These are phyloP conservation scores for Laothoe populi DNA, from an alignment of 2,888 invertebrate species.

Conservation along the genomic window DNA sequence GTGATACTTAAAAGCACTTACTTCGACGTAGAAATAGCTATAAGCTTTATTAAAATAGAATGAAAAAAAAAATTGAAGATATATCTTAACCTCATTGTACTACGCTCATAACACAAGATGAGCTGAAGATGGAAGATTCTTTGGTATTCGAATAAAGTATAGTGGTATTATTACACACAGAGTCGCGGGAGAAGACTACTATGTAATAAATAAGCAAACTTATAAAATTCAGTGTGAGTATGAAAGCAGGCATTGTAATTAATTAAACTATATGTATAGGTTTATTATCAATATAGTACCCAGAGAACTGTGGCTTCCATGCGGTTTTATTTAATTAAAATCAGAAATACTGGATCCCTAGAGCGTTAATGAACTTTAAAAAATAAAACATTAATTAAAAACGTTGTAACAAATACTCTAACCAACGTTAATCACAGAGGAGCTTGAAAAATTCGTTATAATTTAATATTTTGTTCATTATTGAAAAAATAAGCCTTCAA, in stretches of 20 bases:
- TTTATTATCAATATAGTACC: constrained; percentile 20
- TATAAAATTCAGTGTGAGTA: neutral
- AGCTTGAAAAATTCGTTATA: constrained; percentile 40
- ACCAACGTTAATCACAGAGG: constrained; percentile 39
- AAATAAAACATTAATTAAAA: constrained; percentile 48
- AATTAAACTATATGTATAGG: constrained; percentile 17
- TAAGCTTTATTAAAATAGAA: no score
- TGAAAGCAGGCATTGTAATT: constrained; percentile 6
- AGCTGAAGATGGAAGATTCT: no score
- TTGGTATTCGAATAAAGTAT: no score
- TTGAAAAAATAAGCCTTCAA: constrained; percentile 12
- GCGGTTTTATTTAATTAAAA: constrained; percentile 51
- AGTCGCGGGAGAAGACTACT: neutral
- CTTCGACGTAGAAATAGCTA: no score
- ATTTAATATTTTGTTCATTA: constrained; percentile 18
- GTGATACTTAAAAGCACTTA: no score
- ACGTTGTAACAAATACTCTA: constrained; percentile 41
- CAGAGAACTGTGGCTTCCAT: constrained; percentile 12
- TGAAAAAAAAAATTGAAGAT: no score
- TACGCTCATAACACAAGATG: no score
- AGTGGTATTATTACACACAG: no score
- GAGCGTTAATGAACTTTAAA: constrained; percentile 51
- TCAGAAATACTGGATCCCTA: constrained; percentile 40
- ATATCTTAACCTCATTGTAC: no score
- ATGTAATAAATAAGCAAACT: no score